phyloP scores from a whole-genome alignment of 2,888 invertebrate species.

The Halictus ligatus region DNA sequence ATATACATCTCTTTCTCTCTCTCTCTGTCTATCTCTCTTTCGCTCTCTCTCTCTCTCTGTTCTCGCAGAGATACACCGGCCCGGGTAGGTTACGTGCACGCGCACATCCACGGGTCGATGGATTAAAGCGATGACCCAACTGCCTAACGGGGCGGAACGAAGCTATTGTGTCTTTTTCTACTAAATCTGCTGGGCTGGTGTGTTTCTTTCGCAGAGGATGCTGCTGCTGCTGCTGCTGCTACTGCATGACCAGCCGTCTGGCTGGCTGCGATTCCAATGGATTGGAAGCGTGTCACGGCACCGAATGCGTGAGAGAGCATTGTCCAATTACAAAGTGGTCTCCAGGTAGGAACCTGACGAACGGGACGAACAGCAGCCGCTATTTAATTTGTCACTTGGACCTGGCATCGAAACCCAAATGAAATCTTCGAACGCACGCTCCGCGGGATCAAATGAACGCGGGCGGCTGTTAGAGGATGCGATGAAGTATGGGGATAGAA shows the following conservation, averaged over 20 bases:
- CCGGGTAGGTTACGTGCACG: conserved; percentile 11
- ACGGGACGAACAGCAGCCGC: conserved; percentile 14
- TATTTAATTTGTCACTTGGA: conserved; percentile 33
- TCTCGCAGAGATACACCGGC: not conserved
- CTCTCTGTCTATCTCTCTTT: not conserved
- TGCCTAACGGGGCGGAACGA: conserved; percentile 63
- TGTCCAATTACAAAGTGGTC: conserved; percentile 46
- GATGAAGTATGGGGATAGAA: not conserved
- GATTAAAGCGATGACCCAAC: conserved; percentile 66
- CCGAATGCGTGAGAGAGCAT: conserved; percentile 29
- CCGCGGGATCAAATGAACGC: not conserved
- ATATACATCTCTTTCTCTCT: not conserved
- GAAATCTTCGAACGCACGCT: not conserved
- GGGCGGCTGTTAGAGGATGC: not conserved
- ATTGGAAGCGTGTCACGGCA: conserved; percentile 20
- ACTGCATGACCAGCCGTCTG: not conserved
- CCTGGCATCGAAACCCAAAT: not conserved
- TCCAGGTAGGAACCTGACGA: conserved; percentile 34
- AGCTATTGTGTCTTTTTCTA: conserved; percentile 61
- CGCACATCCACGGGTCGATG: conserved; percentile 38
- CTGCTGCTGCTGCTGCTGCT: too few species aligned
- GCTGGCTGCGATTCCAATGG: conserved; percentile 27
- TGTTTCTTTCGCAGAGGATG: conserved; percentile 42
- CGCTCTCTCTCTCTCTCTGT: not conserved
- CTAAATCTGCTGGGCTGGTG: conserved; percentile 49